Evolutionary conservation across 1,140 invertebrate genomes (phyloP).

Genomic region (Oreohelix idahoensis): DNA sequence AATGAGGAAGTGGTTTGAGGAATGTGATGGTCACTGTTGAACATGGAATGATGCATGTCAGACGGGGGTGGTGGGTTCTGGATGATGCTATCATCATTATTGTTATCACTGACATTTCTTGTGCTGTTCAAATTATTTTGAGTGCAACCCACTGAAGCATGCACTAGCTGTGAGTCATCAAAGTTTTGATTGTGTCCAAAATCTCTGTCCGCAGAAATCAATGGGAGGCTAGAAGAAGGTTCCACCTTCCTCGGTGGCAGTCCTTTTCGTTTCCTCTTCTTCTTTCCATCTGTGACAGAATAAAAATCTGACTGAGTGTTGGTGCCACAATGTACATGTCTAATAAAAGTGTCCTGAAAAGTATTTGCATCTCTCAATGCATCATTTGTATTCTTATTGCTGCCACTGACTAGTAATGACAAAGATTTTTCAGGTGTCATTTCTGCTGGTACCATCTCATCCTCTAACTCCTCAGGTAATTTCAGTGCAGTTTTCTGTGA

Average conservation of each 20-base stretch:
- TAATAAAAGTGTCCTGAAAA: not conserved
- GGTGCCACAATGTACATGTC: not conserved
- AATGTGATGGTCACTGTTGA: not conserved
- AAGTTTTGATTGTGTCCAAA: not conserved
- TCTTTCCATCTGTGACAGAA: conserved; percentile 1
- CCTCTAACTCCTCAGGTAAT: not conserved
- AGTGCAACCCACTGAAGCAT: not conserved
- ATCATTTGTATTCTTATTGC: not conserved
- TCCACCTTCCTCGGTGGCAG: not conserved
- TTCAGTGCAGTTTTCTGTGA: not conserved
- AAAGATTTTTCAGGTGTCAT: not conserved
- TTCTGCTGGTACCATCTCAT: not conserved
- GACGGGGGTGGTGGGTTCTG: not conserved
- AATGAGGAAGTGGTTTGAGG: not conserved
- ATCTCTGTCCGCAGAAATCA: not conserved
- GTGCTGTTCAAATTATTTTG: not conserved
- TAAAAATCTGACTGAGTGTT: not conserved
- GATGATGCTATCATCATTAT: not conserved
- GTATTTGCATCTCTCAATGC: not conserved
- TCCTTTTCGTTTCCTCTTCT: conserved; percentile 3
- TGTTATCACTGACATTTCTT: not conserved
- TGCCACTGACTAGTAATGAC: not conserved
- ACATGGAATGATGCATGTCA: not conserved
- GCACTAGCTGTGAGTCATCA: not conserved
- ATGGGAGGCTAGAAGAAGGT: not conserved